Conservation (phyloP, 2,797 vertebrate species). For the Cheirogaleus major region DNA sequence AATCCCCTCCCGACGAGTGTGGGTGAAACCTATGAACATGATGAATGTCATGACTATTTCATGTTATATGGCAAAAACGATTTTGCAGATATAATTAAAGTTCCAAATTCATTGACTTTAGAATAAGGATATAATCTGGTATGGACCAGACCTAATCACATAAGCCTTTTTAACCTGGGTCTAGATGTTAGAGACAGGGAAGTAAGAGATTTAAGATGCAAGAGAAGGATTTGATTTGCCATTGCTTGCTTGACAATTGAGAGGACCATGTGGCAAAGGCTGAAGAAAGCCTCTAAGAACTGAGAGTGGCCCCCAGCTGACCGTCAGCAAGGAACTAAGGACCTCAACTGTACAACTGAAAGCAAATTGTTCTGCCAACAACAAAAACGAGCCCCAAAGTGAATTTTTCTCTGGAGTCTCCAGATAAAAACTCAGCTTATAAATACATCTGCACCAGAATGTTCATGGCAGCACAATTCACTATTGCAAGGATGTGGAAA, state of each 20-base stretch:
- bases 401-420: neutral
- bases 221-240: neutral
- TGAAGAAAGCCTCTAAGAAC: neutral
- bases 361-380: neutral
- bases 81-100: neutral
- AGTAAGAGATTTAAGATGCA: neutral
- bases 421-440: neutral
- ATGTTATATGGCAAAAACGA: neutral
- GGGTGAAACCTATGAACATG: neutral
- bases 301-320: neutral
- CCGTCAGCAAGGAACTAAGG: neutral
- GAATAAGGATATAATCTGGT: neutral
- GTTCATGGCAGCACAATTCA: too few species aligned
- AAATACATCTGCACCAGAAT: too few species aligned
- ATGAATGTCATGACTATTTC: neutral
- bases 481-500: too few species aligned
- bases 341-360: neutral
- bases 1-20: neutral
- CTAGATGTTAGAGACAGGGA: neutral
- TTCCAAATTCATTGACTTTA: neutral
- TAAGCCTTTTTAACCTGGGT: neutral
- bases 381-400: neutral
- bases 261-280: neutral
- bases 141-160: neutral
- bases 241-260: neutral